Evolutionary conservation across 2,113 vertebrate genomes (phyloP).

Genomic region (Tachycineta bicolor): DNA sequence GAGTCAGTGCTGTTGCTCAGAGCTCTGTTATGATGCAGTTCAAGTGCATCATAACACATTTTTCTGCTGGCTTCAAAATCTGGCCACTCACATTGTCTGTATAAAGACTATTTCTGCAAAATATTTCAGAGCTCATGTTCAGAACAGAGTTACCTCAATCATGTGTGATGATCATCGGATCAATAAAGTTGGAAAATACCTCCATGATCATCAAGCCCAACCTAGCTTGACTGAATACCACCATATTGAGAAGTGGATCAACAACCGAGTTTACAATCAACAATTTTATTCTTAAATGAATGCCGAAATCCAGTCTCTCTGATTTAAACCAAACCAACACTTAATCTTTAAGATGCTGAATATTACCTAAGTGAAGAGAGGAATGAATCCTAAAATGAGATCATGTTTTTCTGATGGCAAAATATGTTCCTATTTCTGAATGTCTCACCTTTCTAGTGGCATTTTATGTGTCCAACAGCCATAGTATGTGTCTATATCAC

Average conservation of each 20-base stretch:
- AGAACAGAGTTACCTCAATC: not conserved
- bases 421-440: not conserved
- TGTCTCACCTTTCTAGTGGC: not conserved
- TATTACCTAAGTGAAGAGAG: not conserved
- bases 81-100: not conserved
- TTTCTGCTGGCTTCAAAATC: not conserved
- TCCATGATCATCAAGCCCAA: not conserved
- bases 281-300: not conserved
- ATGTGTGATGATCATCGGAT: not conserved
- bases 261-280: not conserved
- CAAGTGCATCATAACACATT: not conserved
- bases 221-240: not conserved
- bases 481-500: not conserved
- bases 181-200: not conserved
- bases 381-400: not conserved
- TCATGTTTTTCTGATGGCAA: rapidly evolving
- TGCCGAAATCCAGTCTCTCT: not conserved
- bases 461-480: not conserved
- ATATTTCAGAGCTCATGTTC: not conserved
- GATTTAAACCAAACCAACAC: not conserved
- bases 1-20: not conserved
- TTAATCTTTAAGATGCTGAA: not conserved
- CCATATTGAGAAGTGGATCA: not conserved
- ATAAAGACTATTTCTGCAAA: not conserved
- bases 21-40: not conserved